Evolutionary conservation across 2,113 vertebrate genomes (phyloP), one percentile per base, ranked within the genome.

Genomic region (Passer montanus): DNA sequence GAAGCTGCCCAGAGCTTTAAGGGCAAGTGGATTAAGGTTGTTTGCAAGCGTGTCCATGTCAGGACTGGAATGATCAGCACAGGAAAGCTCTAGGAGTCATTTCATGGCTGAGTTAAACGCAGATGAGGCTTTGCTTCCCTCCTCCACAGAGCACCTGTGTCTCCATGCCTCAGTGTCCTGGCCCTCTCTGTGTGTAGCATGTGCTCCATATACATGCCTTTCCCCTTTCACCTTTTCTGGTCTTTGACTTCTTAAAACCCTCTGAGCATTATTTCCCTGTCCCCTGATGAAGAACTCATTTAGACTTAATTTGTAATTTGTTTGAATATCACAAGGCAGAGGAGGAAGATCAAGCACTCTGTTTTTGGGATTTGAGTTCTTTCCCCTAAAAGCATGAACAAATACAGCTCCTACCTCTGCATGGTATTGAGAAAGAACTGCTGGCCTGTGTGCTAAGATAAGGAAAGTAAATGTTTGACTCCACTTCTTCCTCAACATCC

Each of bases 91-190:
- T 59, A 84, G 56, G 79, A 96, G 87, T 94, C 64, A 95, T 97
- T 97, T 95, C 93, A 97, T 95, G 95, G 94, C 94, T 96, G 92
- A 96, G 69, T 92, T 97, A 87, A 95, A 89, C 6, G 0, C 92
- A 97, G 95, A 94, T 94, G 92, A 96, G 92, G 75, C 82, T 93
- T 90, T 83, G 77, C 59, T 94, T 0, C 3, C 82, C 81, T 96
- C 83, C 79, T 95, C 76, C 89, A 67, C 80, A 87, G 49, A 95
- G 87, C 95, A 96, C 92, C 94, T 97, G 92, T 89, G 77, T 92
- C 84, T 94, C 75, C 63, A 81, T 94, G 94, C 73, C 67, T 94
- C 92, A 70, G 73, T 68, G 90, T 96, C 50, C 70, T 73, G 55
- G 63, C 49, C 46, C 8, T 21, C 33, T 64, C 74, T 91, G 35